A percentile compares a stretch with the other conserved stretches of the same genome.
These are phyloP conservation scores for Tyto alba DNA, from an alignment of 2,113 vertebrate species.

Conservation along the genomic window DNA sequence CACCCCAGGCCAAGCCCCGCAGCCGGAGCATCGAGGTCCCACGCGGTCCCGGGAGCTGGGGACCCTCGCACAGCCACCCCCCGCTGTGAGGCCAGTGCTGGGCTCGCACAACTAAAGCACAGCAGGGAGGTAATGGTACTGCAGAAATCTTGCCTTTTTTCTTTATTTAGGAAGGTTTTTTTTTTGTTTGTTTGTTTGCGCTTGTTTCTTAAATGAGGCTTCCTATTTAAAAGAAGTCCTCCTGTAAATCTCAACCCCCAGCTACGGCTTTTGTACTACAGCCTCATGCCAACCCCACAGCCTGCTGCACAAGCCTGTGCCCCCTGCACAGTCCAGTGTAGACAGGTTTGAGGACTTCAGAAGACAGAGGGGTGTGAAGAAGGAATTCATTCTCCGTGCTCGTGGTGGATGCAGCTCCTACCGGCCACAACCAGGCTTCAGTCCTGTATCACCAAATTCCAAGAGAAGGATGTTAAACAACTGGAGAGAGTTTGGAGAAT, in stretches of 20 bases:
- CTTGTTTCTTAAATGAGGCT: neutral
- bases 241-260: neutral
- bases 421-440: neutral
- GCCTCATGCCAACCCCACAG: neutral
- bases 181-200: neutral
- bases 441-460: neutral
- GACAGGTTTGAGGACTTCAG: accelerated
- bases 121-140: neutral
- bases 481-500: neutral
- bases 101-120: neutral
- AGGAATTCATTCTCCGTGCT: neutral
- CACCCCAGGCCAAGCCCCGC: neutral
- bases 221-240: neutral
- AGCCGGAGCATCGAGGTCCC: neutral
- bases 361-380: neutral
- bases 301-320: neutral
- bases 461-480: neutral
- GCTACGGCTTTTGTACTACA: neutral
- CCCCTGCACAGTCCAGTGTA: neutral
- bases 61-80: accelerated
- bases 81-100: accelerated
- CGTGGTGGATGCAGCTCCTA: neutral
- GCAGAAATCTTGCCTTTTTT: neutral
- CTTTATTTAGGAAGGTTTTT: neutral
- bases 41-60: neutral